Evolutionary conservation across 2,797 vertebrate species (phyloP).

Genomic region (Ptychobarbus kaznakovi): DNA sequence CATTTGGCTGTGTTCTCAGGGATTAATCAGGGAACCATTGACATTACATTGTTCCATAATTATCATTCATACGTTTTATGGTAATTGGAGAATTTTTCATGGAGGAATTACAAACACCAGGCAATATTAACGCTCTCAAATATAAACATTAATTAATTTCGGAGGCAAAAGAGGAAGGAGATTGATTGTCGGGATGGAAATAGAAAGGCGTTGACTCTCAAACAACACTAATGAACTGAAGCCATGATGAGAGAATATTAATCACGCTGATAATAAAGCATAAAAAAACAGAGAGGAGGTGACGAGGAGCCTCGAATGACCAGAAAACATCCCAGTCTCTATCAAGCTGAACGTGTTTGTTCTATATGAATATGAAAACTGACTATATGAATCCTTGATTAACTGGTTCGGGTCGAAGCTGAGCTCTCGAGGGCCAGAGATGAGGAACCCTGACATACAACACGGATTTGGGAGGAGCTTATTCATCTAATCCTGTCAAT

Average conservation of each 20-base stretch:
- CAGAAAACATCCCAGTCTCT: not conserved
- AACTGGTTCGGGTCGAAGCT: not conserved
- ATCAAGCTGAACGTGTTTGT: not conserved
- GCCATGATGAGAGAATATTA: conserved; percentile 61
- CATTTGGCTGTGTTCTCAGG: conserved; percentile 75
- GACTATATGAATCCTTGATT: not conserved
- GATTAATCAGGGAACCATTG: conserved; percentile 82
- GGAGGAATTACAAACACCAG: conserved; percentile 76
- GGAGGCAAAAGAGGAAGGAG: conserved; percentile 66
- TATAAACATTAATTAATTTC: conserved; percentile 79
- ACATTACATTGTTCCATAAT: conserved; percentile 81
- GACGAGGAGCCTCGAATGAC: conserved; percentile 9
- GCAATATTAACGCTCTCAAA: conserved; percentile 74
- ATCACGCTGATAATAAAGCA: conserved; percentile 49
- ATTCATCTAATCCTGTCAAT: conserved; percentile 12
- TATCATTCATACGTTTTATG: conserved; percentile 82
- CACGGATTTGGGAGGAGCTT: conserved; percentile 15
- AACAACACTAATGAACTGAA: conserved; percentile 65
- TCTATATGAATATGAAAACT: not conserved
- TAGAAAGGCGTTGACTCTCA: conserved; percentile 60
- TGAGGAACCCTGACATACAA: not conserved
- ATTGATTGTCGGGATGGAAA: conserved; percentile 67
- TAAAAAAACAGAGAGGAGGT: conserved; percentile 1
- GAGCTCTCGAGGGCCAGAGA: not conserved
- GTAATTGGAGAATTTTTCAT: conserved; percentile 78